A percentile compares a stretch with the other conserved stretches of the same genome.
Evolutionary conservation across 2,113 vertebrate genomes (phyloP).

Genomic region (Marmota monax): DNA sequence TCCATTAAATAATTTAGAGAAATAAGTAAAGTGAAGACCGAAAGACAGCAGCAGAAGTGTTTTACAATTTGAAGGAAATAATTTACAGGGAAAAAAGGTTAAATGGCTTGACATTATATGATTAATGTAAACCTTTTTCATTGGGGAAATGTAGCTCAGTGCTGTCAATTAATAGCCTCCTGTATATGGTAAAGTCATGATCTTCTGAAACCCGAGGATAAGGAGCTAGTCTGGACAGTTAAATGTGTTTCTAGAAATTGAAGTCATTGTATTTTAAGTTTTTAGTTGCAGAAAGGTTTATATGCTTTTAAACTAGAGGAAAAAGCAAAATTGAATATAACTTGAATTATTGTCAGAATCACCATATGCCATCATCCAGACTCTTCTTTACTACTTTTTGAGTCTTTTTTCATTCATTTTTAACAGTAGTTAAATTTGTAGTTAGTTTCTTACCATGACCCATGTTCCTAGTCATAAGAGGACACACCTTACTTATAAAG

Average conservation of each 20-base stretch:
- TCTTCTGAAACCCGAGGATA: background rate
- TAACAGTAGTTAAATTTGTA: background rate
- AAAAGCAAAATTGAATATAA: background rate
- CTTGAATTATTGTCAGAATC: slow-evolving; percentile 19
- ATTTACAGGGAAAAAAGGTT: background rate
- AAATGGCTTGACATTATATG: background rate
- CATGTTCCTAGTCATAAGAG: background rate
- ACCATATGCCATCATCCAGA: background rate
- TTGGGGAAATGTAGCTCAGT: background rate
- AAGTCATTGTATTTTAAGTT: slow-evolving; percentile 18
- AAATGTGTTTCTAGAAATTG: background rate
- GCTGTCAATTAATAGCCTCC: slow-evolving; percentile 32
- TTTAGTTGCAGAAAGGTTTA: background rate
- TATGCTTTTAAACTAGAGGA: slow-evolving; percentile 24
- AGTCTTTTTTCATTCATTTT: background rate
- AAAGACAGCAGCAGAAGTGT: background rate
- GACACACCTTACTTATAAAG: background rate
- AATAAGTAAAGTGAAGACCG: background rate
- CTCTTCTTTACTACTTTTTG: background rate
- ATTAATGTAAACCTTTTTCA: slow-evolving; percentile 17
- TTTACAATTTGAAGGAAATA: slow-evolving; percentile 23
- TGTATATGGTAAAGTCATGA: slow-evolving; percentile 13
- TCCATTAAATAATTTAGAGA: background rate
- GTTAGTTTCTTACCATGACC: background rate
- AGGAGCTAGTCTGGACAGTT: background rate